Evolutionary conservation across 2,113 vertebrate genomes (phyloP).

Genomic region (Chiloscyllium plagiosum): DNA sequence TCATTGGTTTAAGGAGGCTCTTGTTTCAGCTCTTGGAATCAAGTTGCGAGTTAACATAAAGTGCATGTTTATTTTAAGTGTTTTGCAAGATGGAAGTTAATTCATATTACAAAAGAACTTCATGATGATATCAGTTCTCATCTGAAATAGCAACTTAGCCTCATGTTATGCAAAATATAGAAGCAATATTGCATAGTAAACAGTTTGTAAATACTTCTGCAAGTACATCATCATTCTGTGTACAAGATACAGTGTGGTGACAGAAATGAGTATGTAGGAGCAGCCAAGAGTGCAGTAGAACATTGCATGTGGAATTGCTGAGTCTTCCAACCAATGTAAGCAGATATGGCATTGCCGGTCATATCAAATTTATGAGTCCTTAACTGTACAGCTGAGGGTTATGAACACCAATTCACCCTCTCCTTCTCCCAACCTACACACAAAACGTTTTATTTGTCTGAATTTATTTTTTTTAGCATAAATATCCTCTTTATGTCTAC

Average conservation of each 20-base stretch:
- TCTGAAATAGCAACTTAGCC: slow-evolving; percentile 26
- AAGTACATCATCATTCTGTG: neutral
- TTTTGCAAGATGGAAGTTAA: slow-evolving; percentile 21
- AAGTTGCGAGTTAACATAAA: slow-evolving; percentile 26
- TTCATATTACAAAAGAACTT: slow-evolving; percentile 11
- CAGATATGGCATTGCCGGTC: neutral
- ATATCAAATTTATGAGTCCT: slow-evolving; percentile 18
- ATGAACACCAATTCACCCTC: neutral
- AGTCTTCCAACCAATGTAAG: slow-evolving; percentile 29
- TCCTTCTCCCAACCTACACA: neutral
- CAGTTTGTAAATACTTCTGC: slow-evolving; percentile 14
- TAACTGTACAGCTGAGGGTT: neutral
- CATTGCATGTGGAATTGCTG: slow-evolving; percentile 16
- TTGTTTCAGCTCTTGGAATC: slow-evolving; percentile 23
- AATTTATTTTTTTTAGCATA: neutral
- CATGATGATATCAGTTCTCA: slow-evolving; percentile 29
- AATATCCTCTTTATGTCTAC: neutral
- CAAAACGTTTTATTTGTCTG: neutral
- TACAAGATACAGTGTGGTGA: neutral
- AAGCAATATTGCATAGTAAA: slow-evolving; percentile 22
- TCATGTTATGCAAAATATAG: slow-evolving; percentile 12
- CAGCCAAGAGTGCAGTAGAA: neutral
- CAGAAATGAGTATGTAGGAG: neutral
- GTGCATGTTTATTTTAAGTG: slow-evolving; percentile 21
- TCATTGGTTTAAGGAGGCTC: slow-evolving; percentile 11